Conservation (phyloP, 2,113 vertebrate species). For the Tragelaphus imberbis region DNA sequence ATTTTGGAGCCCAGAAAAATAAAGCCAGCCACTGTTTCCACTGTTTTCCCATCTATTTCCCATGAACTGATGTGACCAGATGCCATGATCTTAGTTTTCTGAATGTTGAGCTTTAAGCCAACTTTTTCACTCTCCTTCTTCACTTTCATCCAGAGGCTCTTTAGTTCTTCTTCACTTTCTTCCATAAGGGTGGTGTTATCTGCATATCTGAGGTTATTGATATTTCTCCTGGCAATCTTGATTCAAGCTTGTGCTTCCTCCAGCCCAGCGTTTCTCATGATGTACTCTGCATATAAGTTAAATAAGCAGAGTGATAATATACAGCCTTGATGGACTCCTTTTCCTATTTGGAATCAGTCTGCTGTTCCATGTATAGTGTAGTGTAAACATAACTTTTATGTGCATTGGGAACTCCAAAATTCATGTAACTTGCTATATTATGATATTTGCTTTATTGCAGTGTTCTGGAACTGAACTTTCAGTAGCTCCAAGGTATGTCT, state of each 20-base stretch:
- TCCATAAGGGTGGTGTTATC: not conserved
- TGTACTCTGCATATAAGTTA: not conserved
- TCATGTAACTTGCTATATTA: not conserved
- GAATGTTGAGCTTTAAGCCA: not conserved
- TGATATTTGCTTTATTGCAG: not conserved
- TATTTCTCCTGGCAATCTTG: not conserved
- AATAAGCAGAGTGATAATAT: not conserved
- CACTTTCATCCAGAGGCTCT: not conserved
- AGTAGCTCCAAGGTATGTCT: not conserved
- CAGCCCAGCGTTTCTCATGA: not conserved
- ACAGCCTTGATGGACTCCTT: not conserved
- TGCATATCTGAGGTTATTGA: not conserved
- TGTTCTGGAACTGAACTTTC: not conserved
- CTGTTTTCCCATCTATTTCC: not conserved
- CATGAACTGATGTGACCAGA: not conserved
- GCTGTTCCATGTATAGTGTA: not conserved
- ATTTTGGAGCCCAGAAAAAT: no score
- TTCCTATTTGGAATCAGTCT: not conserved
- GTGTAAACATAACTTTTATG: not conserved
- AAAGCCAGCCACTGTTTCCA: no score
- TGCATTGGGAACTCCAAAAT: not conserved
- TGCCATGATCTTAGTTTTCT: not conserved
- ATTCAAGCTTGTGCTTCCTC: not conserved
- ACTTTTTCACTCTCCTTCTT: not conserved
- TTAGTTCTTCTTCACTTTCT: not conserved